phyloP scores from a whole-genome alignment of 2,888 invertebrate species.

The Eudemis profundana region DNA sequence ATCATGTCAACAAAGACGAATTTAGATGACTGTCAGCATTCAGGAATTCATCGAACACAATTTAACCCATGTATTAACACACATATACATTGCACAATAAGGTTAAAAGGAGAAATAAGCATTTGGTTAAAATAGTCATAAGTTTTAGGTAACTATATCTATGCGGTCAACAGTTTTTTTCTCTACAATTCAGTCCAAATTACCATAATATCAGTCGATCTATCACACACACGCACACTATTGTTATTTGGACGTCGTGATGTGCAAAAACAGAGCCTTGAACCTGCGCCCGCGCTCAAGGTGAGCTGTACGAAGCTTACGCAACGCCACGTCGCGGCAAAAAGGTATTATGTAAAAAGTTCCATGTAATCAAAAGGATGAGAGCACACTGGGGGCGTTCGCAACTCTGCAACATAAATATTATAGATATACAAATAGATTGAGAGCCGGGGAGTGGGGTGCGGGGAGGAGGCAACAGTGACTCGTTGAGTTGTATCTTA shows the following conservation, averaged over 20 bases:
- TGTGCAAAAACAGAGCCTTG: conserved; percentile 82
- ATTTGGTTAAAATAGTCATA: not conserved
- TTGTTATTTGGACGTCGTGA: conserved; percentile 66
- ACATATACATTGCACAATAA: too few species aligned
- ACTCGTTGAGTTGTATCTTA: too few species aligned
- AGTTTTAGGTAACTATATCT: not conserved
- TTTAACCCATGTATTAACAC: too few species aligned
- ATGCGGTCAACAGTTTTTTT: conserved; percentile 6
- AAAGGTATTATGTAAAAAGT: conserved; percentile 42
- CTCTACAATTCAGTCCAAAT: conserved; percentile 29
- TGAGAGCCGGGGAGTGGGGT: too few species aligned
- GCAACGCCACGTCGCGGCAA: conserved; percentile 60
- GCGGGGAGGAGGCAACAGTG: too few species aligned
- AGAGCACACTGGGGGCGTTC: conserved; percentile 4
- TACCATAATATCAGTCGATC: conserved; percentile 49
- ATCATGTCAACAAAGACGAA: conserved; percentile 20
- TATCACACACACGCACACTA: conserved; percentile 57
- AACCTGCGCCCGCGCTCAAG: conserved; percentile 82
- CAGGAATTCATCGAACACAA: not conserved
- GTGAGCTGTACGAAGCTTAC: conserved; percentile 71
- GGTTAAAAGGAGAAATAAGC: too few species aligned
- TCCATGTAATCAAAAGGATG: conserved; percentile 25
- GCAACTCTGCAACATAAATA: not conserved
- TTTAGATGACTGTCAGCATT: conserved; percentile 13
- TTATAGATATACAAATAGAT: too few species aligned